These are phyloP conservation scores for Aurelia coerulea DNA, from an alignment of 30 jellyfish, hydroid and myxozoan species.

Conservation along the genomic window DNA sequence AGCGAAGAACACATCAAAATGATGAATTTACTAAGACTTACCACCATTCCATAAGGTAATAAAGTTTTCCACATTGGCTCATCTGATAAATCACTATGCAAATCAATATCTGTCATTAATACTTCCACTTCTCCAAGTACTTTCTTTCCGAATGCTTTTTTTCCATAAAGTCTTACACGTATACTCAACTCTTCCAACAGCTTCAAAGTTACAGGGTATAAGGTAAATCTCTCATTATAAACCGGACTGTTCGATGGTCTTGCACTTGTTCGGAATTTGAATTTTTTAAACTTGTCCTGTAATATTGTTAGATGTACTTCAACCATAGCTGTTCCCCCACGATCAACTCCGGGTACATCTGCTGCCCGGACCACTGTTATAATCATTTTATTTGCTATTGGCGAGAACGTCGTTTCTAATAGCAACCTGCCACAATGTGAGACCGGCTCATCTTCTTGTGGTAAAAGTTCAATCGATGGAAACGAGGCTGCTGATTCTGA, in stretches of 20 bases:
- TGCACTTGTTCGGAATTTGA: constrained; percentile 66
- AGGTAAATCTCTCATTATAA: constrained; percentile 65
- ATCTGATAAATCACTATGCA: constrained; percentile 83
- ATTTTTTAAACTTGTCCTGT: constrained; percentile 67
- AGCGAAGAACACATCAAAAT: not conserved
- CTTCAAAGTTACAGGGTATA: constrained; percentile 62
- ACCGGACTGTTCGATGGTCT: constrained; percentile 79
- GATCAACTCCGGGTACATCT: constrained; percentile 82
- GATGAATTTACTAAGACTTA: constrained; percentile 27
- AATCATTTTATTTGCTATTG: constrained; percentile 83
- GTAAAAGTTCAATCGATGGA: constrained; percentile 56
- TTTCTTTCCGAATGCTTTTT: constrained; percentile 60
- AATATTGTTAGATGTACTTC: constrained; percentile 77
- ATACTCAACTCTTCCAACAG: constrained; percentile 77
- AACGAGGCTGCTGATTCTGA: constrained; percentile 58
- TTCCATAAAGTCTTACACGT: constrained; percentile 81
- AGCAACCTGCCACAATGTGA: constrained; percentile 73
- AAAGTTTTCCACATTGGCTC: constrained; percentile 88
- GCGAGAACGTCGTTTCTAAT: constrained; percentile 78
- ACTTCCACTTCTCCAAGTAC: constrained; percentile 86
- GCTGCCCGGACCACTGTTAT: constrained; percentile 82
- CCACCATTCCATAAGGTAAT: constrained; percentile 89
- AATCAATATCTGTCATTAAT: constrained; percentile 69
- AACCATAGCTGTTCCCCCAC: constrained; percentile 87
- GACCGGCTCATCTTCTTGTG: constrained; percentile 77